A percentile compares a stretch with the other conserved stretches of the same genome.
Evolutionary conservation across 2,113 vertebrate genomes (phyloP).

Genomic region (Guaruba guarouba): DNA sequence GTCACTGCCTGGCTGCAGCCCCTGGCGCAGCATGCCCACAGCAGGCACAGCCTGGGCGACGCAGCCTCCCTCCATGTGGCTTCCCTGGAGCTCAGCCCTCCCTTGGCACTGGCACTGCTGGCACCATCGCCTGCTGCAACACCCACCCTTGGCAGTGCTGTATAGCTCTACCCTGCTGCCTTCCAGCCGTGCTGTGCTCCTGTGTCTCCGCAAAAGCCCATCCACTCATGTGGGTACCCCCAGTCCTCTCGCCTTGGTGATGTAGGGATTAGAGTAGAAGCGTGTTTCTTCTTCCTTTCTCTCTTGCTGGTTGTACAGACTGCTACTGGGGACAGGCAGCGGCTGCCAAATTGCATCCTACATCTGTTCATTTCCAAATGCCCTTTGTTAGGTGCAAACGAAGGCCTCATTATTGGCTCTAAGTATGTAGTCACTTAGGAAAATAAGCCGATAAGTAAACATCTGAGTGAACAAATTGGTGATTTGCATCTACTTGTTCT

Average conservation of each 20-base stretch:
- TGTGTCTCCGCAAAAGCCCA: not conserved
- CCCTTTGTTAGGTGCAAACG: conserved; percentile 30
- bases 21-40: rapidly evolving
- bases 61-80: not conserved
- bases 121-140: rapidly evolving
- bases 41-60: rapidly evolving
- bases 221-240: not conserved
- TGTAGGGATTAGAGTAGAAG: not conserved
- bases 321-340: not conserved
- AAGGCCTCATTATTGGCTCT: conserved; percentile 41
- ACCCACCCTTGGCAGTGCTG: not conserved
- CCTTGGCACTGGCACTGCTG: not conserved
- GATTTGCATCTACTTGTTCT: conserved; percentile 55
- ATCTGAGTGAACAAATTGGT: conserved; percentile 56
- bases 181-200: rapidly evolving
- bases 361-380: conserved; percentile 42
- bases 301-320: not conserved
- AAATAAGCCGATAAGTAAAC: conserved; percentile 54
- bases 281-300: not conserved
- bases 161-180: rapidly evolving
- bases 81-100: rapidly evolving
- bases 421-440: conserved; percentile 50
- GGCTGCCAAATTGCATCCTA: conserved; percentile 53
- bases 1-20: not conserved
- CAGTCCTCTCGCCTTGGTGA: rapidly evolving